Evolutionary conservation across 2,797 vertebrate species (phyloP), one percentile per base, ranked within the genome.

Genomic region (Salmo trutta): DNA sequence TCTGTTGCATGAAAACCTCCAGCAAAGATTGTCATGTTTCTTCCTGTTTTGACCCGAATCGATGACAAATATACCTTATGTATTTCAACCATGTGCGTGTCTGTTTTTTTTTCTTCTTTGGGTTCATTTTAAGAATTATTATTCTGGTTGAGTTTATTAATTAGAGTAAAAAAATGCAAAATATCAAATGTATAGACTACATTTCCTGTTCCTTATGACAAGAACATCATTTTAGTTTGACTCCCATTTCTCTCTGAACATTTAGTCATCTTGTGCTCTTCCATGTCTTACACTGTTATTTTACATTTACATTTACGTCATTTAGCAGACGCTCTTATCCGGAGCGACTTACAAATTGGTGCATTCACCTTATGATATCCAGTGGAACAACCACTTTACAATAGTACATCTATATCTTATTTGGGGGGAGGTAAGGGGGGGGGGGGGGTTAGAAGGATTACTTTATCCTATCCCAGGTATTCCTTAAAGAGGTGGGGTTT

Each of bases 1-100:
- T 94, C 90, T 93, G 93, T 95, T 94, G 93, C 94, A 95, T 95
- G 95, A 94, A 91, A 93, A 92, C 88, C 89, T 94, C 89, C 75
- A 14, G 15, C 73, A 89, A 93, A 92, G 90, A 91, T 27, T 86
- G 90, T 89, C 89, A 91, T 90, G 88, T 90, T 92, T 92, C 90
- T 92, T 92, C 85, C 73, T 64, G 59, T 83, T 89, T 92, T 87
- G 88, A 90, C 85, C 86, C 87, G 89, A 88, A 89, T 88, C 8
- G 75, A 84, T 83, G 80, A 84, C 79, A 75, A 94, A 90, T 90
- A 90, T 82, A 88, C 80, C 74, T 79, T 89, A 71, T 87, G 89
- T 94, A 93, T 94, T 94, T 92, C 80, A 91, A 91, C 90, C 79
- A 69, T 62, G 79, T 77, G 31, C 6, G 82, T 87, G 89, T 90